Evolutionary conservation across 1,140 invertebrate genomes (phyloP).

Genomic region (Alviniconcha marisindica): DNA sequence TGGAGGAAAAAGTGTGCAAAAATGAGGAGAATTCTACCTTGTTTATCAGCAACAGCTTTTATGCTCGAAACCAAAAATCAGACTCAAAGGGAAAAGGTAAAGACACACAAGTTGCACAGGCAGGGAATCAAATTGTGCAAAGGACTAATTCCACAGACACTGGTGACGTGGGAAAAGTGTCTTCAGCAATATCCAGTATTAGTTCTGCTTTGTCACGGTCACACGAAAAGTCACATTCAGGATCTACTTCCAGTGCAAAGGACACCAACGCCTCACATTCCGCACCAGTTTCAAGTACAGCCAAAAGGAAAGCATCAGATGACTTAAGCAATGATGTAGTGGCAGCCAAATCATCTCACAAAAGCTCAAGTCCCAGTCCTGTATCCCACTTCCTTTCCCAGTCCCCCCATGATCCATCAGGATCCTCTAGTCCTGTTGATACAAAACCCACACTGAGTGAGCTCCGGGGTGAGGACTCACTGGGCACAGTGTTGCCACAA

Average conservation of each 20-base stretch:
- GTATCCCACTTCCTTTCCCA: conserved; percentile 23
- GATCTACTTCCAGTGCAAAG: conserved; percentile 21
- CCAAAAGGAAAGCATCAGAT: conserved; percentile 43
- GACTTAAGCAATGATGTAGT: conserved; percentile 17
- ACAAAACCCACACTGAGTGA: background rate
- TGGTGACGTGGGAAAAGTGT: conserved; percentile 26
- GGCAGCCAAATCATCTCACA: conserved; percentile 17
- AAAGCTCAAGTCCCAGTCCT: background rate
- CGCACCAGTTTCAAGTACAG: conserved; percentile 38
- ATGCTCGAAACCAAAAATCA: conserved; percentile 41
- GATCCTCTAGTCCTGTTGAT: conserved; percentile 26
- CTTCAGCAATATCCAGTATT: conserved; percentile 46
- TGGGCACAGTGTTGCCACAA: conserved; percentile 29
- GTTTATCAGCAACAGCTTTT: conserved; percentile 56
- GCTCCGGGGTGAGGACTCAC: conserved; percentile 5
- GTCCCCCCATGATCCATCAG: background rate
- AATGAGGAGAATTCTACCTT: conserved; percentile 50
- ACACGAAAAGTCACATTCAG: background rate
- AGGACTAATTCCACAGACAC: conserved; percentile 28
- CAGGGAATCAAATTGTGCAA: conserved; percentile 4
- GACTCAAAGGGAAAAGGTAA: conserved; percentile 36
- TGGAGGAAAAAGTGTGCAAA: conserved; percentile 56
- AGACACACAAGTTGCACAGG: background rate
- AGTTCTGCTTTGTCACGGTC: conserved; percentile 39
- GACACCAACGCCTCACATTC: conserved; percentile 16